These are phyloP conservation scores for Kuschelorhynchus macadamiae DNA, from an alignment of 2,888 invertebrate genomes.

Conservation along the genomic window DNA sequence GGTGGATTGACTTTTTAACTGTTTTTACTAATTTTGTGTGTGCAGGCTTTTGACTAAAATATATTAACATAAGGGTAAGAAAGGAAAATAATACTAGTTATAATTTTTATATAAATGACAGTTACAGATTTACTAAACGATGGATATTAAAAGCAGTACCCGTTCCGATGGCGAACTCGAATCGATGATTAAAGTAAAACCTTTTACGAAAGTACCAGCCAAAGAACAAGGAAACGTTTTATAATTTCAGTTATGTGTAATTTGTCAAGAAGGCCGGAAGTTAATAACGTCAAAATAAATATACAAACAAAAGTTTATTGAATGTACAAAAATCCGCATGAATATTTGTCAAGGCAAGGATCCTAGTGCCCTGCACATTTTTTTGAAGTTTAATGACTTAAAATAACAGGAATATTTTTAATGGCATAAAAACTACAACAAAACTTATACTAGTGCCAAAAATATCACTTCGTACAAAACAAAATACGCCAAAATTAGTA, in stretches of 20 bases:
- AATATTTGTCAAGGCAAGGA: background rate
- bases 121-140: background rate
- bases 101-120: no score
- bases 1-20: no score
- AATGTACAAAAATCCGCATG: background rate
- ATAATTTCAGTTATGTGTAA: background rate
- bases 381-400: conserved; percentile 23
- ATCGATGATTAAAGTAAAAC: background rate
- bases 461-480: conserved; percentile 27
- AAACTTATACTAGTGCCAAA: conserved; percentile 17
- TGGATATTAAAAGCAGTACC: background rate
- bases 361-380: background rate
- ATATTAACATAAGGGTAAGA: no score
- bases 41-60: no score
- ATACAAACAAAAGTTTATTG: background rate
- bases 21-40: no score
- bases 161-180: background rate
- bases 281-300: background rate
- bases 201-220: background rate
- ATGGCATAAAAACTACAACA: conserved; percentile 22
- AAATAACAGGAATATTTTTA: conserved; percentile 13
- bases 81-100: no score
- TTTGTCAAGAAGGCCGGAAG: background rate
- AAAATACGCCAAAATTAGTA: no score
- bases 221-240: background rate